Base-by-base conservation (phyloP, 2,888 invertebrate species). In the Lordiphosa fenestrarum region DNA sequence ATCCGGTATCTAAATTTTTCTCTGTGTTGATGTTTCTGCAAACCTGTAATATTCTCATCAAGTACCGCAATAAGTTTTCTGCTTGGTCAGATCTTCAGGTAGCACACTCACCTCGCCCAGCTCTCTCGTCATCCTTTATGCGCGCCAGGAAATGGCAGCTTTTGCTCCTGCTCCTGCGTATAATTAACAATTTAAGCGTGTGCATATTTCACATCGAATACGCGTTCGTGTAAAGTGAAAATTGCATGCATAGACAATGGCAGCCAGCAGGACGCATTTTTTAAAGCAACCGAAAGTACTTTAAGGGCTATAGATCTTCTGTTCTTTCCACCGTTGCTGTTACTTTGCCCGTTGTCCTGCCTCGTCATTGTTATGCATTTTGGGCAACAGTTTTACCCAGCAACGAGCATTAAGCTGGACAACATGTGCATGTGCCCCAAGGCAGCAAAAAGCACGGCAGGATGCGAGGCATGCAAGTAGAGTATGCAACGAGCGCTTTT, bases 121-220 rank as follows among this genome's bases (percentile, higher is more conserved):
- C 0, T 30, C 30, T 4, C 30, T 9, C 30, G 4, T 10, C 30
- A 30, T 9, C 9, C 30, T 44, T 51, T 55, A 49, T 40, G 50
- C 46, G 55, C 64, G 40, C 40, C 37, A 38, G 54, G 50, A 63
- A 49, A 21, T 47, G 38, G 55, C 42, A 39, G 51, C 51, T 39
- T 35, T 47, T 33, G 46, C 37, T 25, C 12, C 30, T 30, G 19
- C 35, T 9, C 38, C 65, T 73, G 69, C 77, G 76, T 71, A 83
- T 78, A 80, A 78, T 78, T 83, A 80, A 83, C 73, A 83, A 78
- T 65, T 70, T 61, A 62, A 69, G 55, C 36, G 49, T 50, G 61
- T 58, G 63, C 66, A 78, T 77, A 73, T 69, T 81, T 77, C 54
- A 71, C 51, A 52, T 58, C 19, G 58, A 54, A 52, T 37, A 52